Evolutionary conservation across 2,797 vertebrate genomes (phyloP).

Genomic region (Pipistrellus pygmaeus): DNA sequence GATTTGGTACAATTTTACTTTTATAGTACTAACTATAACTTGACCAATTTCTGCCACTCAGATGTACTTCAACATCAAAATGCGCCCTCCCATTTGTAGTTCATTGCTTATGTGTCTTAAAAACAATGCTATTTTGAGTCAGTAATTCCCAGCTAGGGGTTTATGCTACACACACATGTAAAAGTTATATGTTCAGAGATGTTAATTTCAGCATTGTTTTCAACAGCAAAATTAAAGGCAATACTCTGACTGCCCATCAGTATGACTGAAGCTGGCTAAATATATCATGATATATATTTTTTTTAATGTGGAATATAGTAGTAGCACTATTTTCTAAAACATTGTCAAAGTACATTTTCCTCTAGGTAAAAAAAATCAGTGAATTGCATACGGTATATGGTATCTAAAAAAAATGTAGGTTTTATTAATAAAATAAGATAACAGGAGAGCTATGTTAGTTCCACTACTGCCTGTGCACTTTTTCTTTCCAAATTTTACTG

Average conservation of each 20-base stretch:
- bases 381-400: background rate
- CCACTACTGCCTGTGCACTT: background rate
- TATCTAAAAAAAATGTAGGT: background rate
- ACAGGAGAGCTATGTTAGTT: background rate
- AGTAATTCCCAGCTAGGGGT: background rate
- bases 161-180: background rate
- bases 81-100: background rate
- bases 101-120: constrained; percentile 31
- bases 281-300: background rate
- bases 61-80: background rate
- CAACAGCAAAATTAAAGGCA: background rate
- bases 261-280: background rate
- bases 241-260: background rate
- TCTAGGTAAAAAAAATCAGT: background rate
- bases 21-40: background rate
- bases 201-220: background rate
- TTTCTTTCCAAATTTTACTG: background rate
- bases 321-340: background rate
- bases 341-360: background rate
- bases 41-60: background rate
- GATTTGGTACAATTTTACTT: constrained; percentile 24
- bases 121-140: background rate
- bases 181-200: background rate
- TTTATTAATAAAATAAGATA: constrained; percentile 11
- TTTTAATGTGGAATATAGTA: constrained; percentile 1